These are phyloP conservation scores for Trachemys scripta DNA, from an alignment of 2,113 vertebrate genomes.

Conservation along the genomic window DNA sequence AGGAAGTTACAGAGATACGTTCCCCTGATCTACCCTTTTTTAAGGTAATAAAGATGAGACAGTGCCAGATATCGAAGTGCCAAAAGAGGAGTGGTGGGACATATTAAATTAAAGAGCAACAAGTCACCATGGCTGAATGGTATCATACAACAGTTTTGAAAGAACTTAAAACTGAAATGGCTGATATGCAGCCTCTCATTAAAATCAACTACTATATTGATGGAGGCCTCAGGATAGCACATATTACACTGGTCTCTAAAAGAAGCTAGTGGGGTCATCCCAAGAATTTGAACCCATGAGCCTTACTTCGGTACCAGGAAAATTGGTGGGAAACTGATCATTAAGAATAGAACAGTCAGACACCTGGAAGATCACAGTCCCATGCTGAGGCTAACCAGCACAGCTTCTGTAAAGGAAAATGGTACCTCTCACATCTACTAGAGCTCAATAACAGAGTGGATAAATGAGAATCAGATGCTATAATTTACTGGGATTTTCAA, in stretches of 20 bases:
- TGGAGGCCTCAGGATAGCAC: not conserved
- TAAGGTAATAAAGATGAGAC: not conserved
- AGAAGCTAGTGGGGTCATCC: not conserved
- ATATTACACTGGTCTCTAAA: not conserved
- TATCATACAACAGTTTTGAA: not conserved
- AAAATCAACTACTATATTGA: not conserved
- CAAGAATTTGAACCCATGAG: fast-evolving
- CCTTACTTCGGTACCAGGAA: fast-evolving
- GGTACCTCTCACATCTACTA: not conserved
- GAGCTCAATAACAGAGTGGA: fast-evolving
- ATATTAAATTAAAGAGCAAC: not conserved
- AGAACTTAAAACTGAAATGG: not conserved
- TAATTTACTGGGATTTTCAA: not conserved
- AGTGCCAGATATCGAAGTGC: not conserved
- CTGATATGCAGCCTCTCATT: not conserved
- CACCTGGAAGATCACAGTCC: fast-evolving
- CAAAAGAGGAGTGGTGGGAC: not conserved
- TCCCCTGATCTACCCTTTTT: not conserved
- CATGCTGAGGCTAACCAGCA: not conserved
- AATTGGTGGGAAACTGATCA: not conserved
- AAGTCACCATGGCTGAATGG: fast-evolving
- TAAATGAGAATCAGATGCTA: fast-evolving
- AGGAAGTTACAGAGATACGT: not conserved
- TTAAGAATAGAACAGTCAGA: not conserved
- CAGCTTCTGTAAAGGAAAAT: not conserved